phyloP scores from a whole-genome alignment of 2,888 invertebrate genomes.

The Leucophora obtusa region DNA sequence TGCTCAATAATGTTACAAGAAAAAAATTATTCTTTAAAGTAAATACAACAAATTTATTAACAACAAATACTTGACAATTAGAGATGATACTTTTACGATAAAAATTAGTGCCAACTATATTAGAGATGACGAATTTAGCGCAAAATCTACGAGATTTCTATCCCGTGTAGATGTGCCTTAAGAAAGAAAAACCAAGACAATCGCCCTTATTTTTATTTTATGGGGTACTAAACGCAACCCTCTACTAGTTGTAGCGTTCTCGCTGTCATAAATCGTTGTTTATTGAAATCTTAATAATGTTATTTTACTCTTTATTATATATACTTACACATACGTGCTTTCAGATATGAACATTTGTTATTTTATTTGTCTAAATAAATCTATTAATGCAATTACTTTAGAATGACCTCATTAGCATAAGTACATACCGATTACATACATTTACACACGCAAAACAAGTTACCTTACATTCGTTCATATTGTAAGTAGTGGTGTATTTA shows the following conservation, averaged over 20 bases:
- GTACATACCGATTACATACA: conserved; percentile 16
- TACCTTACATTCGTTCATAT: conserved; percentile 18
- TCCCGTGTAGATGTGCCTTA: too few species aligned
- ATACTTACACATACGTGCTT: neutral
- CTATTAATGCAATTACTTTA: conserved; percentile 59
- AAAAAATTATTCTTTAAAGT: too few species aligned
- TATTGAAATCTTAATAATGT: neutral
- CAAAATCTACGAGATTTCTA: too few species aligned
- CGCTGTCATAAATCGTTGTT: neutral
- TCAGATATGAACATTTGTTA: neutral
- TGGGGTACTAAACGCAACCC: neutral
- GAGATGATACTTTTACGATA: too few species aligned
- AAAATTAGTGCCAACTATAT: too few species aligned
- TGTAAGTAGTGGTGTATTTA: neutral
- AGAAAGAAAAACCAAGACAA: too few species aligned
- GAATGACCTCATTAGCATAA: conserved; percentile 60
- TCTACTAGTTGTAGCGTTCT: neutral
- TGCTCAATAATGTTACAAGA: too few species aligned
- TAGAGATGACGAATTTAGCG: too few species aligned
- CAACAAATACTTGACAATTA: too few species aligned
- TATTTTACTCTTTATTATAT: neutral
- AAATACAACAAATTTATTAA: too few species aligned
- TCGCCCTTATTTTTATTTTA: too few species aligned
- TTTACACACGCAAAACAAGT: conserved; percentile 31
- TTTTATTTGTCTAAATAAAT: conserved; percentile 55